Evolutionary conservation across 2,888 invertebrate genomes (phyloP).

Genomic region (Drosophila acutilabella): DNA sequence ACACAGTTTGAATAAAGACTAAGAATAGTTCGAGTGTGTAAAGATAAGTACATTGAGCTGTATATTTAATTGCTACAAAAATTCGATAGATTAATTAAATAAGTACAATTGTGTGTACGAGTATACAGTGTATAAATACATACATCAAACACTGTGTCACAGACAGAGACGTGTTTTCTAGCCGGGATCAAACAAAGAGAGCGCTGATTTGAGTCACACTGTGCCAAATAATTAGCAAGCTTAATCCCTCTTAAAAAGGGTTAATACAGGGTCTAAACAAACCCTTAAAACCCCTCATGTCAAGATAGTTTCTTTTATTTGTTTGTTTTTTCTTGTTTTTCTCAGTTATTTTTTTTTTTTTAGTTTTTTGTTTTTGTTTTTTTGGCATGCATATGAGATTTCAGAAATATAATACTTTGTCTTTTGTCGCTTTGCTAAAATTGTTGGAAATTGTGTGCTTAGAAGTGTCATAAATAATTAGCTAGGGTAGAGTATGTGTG

Average conservation of each 20-base stretch:
- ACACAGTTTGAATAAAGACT: slow-evolving; percentile 24
- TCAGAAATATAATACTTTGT: slow-evolving; percentile 68
- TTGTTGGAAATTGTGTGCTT: slow-evolving; percentile 33
- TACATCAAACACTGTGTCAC: slow-evolving; percentile 24
- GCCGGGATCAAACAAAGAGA: slow-evolving; percentile 10
- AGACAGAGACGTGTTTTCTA: not conserved
- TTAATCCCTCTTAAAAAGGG: slow-evolving; percentile 9
- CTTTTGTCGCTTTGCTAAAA: slow-evolving; percentile 29
- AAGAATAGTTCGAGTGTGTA: slow-evolving; percentile 19
- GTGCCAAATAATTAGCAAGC: not conserved
- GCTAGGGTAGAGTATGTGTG: slow-evolving; percentile 7
- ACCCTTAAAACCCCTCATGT: not conserved
- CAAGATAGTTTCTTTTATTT: not conserved
- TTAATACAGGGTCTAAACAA: slow-evolving; percentile 1
- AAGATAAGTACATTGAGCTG: slow-evolving; percentile 36
- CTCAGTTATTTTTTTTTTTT: slow-evolving; percentile 15
- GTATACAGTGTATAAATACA: slow-evolving; percentile 19
- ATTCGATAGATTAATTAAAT: slow-evolving; percentile 36
- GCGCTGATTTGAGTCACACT: slow-evolving; percentile 10
- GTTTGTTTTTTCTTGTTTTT: slow-evolving; percentile 9
- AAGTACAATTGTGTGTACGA: slow-evolving; percentile 25
- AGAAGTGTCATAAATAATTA: slow-evolving; percentile 14
- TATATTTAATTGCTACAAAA: slow-evolving; percentile 24
- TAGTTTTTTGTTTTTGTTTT: slow-evolving; percentile 28
- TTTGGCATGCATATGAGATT: slow-evolving; percentile 71